Conservation (phyloP, 53 echinoderm and acorn worm genomes). For the Mesocentrotus franciscanus region DNA sequence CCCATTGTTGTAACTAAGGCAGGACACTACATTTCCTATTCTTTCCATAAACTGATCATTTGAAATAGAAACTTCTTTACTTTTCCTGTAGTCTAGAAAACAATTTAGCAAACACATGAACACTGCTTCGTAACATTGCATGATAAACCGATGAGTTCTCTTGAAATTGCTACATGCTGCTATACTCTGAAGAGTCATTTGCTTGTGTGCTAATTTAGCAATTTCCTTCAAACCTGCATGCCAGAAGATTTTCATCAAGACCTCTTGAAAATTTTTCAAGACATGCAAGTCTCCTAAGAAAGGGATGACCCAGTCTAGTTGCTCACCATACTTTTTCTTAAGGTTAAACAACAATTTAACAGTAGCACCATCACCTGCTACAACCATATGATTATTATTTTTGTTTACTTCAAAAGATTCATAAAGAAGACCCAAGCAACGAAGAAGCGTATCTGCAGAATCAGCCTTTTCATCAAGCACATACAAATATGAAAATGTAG, state of each 20-base stretch:
- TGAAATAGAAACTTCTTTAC: conserved; percentile 18
- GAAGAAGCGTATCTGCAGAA: conserved; percentile 57
- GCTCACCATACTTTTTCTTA: conserved; percentile 72
- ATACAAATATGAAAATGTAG: conserved; percentile 67
- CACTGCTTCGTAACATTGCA: conserved; percentile 72
- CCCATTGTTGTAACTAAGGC: conserved; percentile 49
- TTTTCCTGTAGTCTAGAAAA: conserved; percentile 58
- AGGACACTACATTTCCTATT: conserved; percentile 44
- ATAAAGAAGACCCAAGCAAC: conserved; percentile 62
- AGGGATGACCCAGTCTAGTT: conserved; percentile 76
- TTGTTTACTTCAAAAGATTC: conserved; percentile 63
- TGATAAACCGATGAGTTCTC: conserved; percentile 72
- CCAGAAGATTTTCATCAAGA: conserved; percentile 82
- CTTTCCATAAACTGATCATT: conserved; percentile 56
- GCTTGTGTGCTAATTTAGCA: conserved; percentile 71
- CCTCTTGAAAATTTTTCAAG: conserved; percentile 84
- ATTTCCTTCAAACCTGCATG: conserved; percentile 81
- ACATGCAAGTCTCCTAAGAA: conserved; percentile 82
- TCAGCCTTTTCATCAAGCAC: conserved; percentile 71
- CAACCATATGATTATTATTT: conserved; percentile 68
- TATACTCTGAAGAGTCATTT: conserved; percentile 29
- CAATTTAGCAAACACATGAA: conserved; percentile 66
- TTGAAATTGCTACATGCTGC: conserved; percentile 69
- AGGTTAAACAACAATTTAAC: conserved; percentile 63
- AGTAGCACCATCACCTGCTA: conserved; percentile 77